Evolutionary conservation across 2,797 vertebrate genomes (phyloP).

Genomic region (Pseudochirops corinnae): DNA sequence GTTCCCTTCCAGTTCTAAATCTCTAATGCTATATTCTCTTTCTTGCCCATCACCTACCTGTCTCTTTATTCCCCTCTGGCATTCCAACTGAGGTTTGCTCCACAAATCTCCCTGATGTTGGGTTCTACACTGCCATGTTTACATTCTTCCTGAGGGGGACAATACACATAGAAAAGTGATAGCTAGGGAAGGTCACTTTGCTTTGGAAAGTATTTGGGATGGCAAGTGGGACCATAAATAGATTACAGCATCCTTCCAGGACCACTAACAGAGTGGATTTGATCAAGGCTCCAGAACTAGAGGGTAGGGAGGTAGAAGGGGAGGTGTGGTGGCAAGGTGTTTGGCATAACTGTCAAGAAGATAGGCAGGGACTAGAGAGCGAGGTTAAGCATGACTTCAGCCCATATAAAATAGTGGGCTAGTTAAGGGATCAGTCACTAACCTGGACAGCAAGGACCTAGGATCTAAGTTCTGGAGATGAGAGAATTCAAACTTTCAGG

Average conservation of each 20-base stretch:
- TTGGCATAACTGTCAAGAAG: neutral
- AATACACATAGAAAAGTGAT: neutral
- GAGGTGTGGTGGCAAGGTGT: neutral
- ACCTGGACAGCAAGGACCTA: neutral
- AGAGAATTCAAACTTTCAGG: neutral
- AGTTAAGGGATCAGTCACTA: neutral
- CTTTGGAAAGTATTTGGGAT: neutral
- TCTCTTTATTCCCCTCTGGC: neutral
- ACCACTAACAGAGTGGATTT: neutral
- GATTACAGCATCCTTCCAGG: neutral
- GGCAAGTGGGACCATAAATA: neutral
- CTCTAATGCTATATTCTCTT: neutral
- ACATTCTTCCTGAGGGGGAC: neutral
- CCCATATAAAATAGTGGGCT: neutral
- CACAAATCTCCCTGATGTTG: conserved; percentile 13
- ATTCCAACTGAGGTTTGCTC: neutral
- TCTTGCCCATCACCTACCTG: neutral
- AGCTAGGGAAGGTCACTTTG: neutral
- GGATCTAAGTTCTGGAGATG: neutral
- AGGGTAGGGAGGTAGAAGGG: neutral
- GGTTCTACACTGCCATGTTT: neutral
- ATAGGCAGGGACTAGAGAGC: neutral
- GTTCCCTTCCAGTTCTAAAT: neutral
- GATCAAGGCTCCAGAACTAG: neutral
- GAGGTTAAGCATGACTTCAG: neutral